These are phyloP conservation scores for Myopa tessellatipennis DNA, from an alignment of 2,888 invertebrate species.

Conservation along the genomic window DNA sequence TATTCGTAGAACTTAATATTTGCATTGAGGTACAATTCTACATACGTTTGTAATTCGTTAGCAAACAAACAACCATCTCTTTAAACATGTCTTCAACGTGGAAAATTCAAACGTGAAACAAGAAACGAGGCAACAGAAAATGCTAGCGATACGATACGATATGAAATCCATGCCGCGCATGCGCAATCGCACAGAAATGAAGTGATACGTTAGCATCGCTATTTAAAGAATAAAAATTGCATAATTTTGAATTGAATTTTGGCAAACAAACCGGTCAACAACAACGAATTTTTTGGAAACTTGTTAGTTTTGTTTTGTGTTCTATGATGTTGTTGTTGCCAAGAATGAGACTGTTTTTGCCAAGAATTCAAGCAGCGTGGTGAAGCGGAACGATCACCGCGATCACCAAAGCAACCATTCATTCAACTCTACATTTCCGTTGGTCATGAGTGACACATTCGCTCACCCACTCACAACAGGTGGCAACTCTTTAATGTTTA, in stretches of 20 bases:
- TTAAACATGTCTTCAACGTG: too few relatives aligned
- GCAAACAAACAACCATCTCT: too few relatives aligned
- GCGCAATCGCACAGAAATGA: background rate
- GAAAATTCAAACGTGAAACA: too few relatives aligned
- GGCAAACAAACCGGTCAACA: background rate
- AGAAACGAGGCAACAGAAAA: too few relatives aligned
- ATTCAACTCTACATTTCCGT: background rate
- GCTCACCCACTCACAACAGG: background rate
- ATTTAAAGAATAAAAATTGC: background rate
- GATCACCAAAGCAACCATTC: background rate
- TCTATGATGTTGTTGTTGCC: background rate
- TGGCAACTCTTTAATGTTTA: background rate
- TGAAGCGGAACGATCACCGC: background rate
- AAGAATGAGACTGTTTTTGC: background rate
- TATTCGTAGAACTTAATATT: background rate
- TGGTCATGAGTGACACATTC: background rate
- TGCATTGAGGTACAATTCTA: too few relatives aligned
- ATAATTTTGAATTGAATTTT: slow-evolving; percentile 13
- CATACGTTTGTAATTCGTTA: too few relatives aligned
- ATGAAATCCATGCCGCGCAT: background rate
- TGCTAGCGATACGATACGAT: too few relatives aligned
- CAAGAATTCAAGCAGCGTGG: background rate
- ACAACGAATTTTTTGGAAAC: slow-evolving; percentile 7
- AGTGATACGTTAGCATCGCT: background rate
- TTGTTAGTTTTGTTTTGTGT: background rate